phyloP scores from a whole-genome alignment of 2,113 vertebrate genomes.

The Probosciger aterrimus region DNA sequence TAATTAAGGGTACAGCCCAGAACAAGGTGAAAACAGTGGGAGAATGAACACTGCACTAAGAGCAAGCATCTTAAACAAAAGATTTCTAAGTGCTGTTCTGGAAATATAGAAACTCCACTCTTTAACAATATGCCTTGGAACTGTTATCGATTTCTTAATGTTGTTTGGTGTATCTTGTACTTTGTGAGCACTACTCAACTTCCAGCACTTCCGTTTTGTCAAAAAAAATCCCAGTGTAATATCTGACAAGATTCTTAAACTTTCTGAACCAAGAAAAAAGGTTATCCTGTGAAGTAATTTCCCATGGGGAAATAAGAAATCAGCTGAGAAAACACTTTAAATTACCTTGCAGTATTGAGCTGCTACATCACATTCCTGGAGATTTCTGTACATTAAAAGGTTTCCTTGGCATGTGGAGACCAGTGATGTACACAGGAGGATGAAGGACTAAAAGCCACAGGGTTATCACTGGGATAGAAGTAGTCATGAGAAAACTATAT shows the following conservation, averaged over 20 bases:
- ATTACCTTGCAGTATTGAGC: background rate
- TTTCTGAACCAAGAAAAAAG: background rate
- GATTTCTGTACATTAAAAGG: background rate
- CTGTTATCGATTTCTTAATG: background rate
- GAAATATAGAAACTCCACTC: background rate
- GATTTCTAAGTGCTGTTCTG: background rate
- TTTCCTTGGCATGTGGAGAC: background rate
- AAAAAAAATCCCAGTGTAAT: slow-evolving; percentile 12
- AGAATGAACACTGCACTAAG: background rate
- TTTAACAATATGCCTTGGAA: background rate
- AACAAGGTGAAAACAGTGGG: background rate
- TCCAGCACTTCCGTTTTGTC: background rate
- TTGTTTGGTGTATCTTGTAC: background rate
- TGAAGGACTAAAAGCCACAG: background rate
- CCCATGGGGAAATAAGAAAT: slow-evolving; percentile 11
- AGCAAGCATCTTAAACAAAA: background rate
- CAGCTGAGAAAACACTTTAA: slow-evolving; percentile 24
- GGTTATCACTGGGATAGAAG: background rate
- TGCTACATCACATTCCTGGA: background rate
- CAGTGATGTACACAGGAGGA: background rate
- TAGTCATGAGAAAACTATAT: background rate
- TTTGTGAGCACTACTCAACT: background rate
- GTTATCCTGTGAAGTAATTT: slow-evolving; percentile 21
- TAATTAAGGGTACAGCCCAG: background rate
- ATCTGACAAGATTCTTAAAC: background rate